Base-by-base conservation (phyloP, 64 coral and sea anemone genomes). In the Montipora sp. region DNA sequence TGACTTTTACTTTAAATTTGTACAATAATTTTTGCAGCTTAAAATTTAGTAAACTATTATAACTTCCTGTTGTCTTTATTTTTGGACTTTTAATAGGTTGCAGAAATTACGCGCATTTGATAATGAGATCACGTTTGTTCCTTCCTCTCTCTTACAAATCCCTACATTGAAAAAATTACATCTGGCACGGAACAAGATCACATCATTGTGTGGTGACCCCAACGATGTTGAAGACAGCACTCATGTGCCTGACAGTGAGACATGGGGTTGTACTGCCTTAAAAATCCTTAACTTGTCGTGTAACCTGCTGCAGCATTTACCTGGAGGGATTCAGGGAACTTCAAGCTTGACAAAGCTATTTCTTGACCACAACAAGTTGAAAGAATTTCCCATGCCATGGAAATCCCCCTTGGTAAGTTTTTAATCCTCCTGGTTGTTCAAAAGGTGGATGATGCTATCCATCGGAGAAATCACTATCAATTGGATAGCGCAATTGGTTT, bases 361-460 rank as follows among this genome's bases (percentile, higher is more conserved):
- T 7, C 50, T 99, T 12, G 80, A 92, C 53, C 51, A 94, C 70
- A 99, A 99, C 63, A 79, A 81, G 22, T 49, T 99, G 10, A 89
- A 81, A 72, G 80, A 89, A 5, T 99, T 99, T 65, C 98, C 98
- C 0, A 80, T 93, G 55, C 91, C 94, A 2, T 99, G 98, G 98
- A 99, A 96, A 77, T 99, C 94, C 59, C 94, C 98, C 20, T 58
- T 99, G 88, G 98, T 99, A 89, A 87, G 98, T 89, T 66, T 66
- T 8, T 36, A 59, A 36, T 36, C 36, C 36, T 36, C 36, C 36
- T 36, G 36, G 36, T 36, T 36, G 36, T 36, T 36, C 36, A 36
- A 36, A 36, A 1, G 36, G 36, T 36, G 11, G 11, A 8, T 57
- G 8, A 57, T 57, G 53, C 53, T 57, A 8, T 11, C 11, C 53